Conservation (phyloP, 2,888 invertebrate genomes). For the Strigamia maritima region DNA sequence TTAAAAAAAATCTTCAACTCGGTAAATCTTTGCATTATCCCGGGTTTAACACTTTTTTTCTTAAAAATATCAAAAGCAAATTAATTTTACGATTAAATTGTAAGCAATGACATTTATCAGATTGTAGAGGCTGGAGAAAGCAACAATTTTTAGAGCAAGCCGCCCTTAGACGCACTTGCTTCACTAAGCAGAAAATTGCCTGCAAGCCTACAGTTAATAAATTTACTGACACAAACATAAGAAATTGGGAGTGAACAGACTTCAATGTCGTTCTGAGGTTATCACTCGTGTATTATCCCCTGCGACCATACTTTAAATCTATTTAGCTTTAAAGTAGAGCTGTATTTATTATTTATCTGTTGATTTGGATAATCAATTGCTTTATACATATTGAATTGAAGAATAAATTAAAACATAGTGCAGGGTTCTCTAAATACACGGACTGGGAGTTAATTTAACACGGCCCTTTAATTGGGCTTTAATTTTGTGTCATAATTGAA, state of each 20-base stretch:
- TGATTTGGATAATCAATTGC: too few relatives aligned
- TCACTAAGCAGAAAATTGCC: slow-evolving; percentile 23
- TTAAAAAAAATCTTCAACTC: background rate
- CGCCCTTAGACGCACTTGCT: slow-evolving; percentile 1
- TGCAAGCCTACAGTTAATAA: slow-evolving; percentile 9
- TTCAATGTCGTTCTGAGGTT: slow-evolving; percentile 11
- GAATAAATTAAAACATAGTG: too few relatives aligned
- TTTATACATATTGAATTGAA: too few relatives aligned
- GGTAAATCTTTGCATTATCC: background rate
- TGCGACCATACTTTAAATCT: too few relatives aligned
- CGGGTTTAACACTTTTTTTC: background rate
- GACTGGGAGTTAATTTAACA: too few relatives aligned
- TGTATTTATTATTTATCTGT: too few relatives aligned
- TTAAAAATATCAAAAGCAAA: background rate
- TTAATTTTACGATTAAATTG: background rate
- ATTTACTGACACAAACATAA: background rate
- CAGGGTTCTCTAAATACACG: too few relatives aligned
- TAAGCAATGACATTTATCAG: background rate
- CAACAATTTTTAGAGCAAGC: background rate
- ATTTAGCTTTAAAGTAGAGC: too few relatives aligned
- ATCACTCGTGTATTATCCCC: background rate
- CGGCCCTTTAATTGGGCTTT: too few relatives aligned
- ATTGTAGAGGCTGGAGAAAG: background rate
- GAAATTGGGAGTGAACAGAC: background rate
- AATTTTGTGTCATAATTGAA: too few relatives aligned